A percentile compares a stretch with the other conserved stretches of the same genome.
Evolutionary conservation across 2,888 invertebrate genomes (phyloP).

Genomic region (Dexiosoma caninum): DNA sequence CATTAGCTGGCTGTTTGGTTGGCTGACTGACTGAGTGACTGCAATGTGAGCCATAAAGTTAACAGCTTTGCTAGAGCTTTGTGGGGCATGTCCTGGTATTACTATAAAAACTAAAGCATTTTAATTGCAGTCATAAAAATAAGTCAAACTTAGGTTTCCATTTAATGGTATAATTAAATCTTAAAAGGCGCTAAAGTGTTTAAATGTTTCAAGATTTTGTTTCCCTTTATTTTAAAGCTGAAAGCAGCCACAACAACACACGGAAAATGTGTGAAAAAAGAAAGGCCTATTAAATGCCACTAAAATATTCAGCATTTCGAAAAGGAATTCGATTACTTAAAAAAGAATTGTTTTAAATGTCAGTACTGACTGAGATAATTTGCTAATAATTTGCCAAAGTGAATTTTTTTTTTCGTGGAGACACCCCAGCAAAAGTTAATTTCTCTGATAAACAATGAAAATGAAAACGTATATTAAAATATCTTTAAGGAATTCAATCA

Average conservation of each 20-base stretch:
- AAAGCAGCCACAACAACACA: neutral
- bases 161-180: slow-evolving; percentile 62
- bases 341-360: neutral
- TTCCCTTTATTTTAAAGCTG: neutral
- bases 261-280: slow-evolving; percentile 29
- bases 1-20: slow-evolving; percentile 39
- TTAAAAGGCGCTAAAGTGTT: slow-evolving; percentile 64
- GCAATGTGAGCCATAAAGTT: slow-evolving; percentile 57
- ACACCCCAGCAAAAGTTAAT: too few species aligned
- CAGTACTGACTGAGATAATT: too few species aligned
- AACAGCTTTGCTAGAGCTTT: slow-evolving; percentile 39
- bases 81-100: slow-evolving; percentile 44
- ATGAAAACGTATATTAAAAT: too few species aligned
- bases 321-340: neutral
- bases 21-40: too few species aligned
- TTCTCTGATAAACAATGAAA: too few species aligned
- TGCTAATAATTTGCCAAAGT: too few species aligned
- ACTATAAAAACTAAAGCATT: slow-evolving; percentile 62
- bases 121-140: slow-evolving; percentile 62
- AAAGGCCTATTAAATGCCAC: slow-evolving; percentile 9
- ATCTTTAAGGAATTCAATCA: too few species aligned
- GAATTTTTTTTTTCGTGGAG: too few species aligned
- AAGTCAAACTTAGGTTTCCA: slow-evolving; percentile 48
- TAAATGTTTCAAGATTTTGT: slow-evolving; percentile 38
- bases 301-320: slow-evolving; percentile 27